Evolutionary conservation across 2,113 vertebrate species (phyloP).

Genomic region (Melanerpes formicivorus): DNA sequence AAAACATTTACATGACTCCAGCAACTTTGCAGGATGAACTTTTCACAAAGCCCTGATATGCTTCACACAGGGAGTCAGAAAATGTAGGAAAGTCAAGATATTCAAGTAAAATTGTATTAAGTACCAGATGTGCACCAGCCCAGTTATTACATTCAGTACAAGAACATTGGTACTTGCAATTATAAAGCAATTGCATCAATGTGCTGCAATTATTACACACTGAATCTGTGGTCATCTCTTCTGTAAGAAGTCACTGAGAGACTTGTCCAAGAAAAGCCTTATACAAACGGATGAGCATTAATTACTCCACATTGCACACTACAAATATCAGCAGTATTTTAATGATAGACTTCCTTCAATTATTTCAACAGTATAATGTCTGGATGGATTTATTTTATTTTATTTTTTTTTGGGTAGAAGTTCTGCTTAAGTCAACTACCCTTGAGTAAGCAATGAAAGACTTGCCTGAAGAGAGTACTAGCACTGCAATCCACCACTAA

Average conservation of each 20-base stretch:
- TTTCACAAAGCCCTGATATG: neutral
- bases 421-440: neutral
- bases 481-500: neutral
- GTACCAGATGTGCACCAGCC: neutral
- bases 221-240: neutral
- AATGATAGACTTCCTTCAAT: neutral
- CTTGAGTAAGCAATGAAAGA: neutral
- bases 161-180: neutral
- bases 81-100: neutral
- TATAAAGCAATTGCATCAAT: neutral
- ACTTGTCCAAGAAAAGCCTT: neutral
- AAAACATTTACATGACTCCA: constrained; percentile 7
- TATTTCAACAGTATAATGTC: neutral
- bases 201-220: neutral
- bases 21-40: neutral
- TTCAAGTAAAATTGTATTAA: neutral
- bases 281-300: neutral
- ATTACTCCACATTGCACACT: neutral
- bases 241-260: neutral
- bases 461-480: neutral
- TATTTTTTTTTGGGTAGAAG: neutral
- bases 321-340: neutral
- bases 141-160: neutral
- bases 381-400: neutral
- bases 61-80: neutral